Percentiles rank a stretch among this genome's conserved stretches.
Evolutionary conservation across 2,113 vertebrate species (phyloP).

Genomic region (Dromaius novaehollandiae): DNA sequence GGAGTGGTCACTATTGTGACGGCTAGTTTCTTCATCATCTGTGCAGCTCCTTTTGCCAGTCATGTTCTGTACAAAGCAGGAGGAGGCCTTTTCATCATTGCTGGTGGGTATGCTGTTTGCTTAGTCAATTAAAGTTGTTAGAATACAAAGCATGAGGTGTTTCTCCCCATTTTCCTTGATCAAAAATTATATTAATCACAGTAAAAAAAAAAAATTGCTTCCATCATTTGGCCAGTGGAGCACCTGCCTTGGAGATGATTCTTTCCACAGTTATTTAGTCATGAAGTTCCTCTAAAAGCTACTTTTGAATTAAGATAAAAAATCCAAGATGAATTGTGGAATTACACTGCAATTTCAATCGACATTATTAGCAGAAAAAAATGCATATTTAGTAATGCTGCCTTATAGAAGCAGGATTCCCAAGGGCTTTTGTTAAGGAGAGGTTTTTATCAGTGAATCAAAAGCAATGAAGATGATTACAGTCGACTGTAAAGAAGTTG

Average conservation of each 20-base stretch:
- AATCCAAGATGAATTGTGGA: neutral
- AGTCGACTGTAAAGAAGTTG: neutral
- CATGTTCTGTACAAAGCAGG: constrained; percentile 91
- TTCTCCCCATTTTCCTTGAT: constrained; percentile 2
- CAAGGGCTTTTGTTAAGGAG: neutral
- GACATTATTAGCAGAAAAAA: neutral
- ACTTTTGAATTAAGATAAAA: neutral
- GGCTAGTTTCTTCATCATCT: constrained; percentile 93
- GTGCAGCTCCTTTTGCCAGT: constrained; percentile 92
- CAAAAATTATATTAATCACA: neutral
- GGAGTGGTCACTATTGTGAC: constrained; percentile 83
- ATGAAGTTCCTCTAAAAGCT: neutral
- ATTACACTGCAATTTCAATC: neutral
- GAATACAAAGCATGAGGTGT: neutral
- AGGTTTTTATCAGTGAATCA: neutral
- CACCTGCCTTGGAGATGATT: neutral
- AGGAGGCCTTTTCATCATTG: constrained; percentile 86
- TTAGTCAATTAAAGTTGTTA: neutral
- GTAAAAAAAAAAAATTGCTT: neutral
- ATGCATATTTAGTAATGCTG: neutral
- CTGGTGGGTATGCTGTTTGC: constrained; percentile 81
- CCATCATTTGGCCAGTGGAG: neutral
- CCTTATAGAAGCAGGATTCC: neutral
- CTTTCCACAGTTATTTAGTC: neutral
- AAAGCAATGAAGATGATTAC: neutral